These are phyloP conservation scores for Sclerodermus sp. DNA, from an alignment of 2,888 invertebrate genomes.

Conservation along the genomic window DNA sequence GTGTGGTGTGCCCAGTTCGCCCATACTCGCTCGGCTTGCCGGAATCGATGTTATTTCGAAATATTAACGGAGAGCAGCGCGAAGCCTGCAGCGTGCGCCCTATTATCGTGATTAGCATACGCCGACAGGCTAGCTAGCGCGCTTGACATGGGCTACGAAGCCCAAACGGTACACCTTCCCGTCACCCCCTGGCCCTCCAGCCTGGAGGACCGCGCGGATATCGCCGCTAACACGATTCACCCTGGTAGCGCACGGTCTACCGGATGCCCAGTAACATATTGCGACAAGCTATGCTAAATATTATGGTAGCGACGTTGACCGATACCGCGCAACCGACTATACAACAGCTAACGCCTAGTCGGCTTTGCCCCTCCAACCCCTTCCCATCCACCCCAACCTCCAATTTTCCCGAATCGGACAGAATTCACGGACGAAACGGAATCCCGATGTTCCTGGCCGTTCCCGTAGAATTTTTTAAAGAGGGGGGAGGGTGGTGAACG, in stretches of 20 bases:
- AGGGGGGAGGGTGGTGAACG: too few relatives aligned
- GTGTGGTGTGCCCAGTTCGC: too few relatives aligned
- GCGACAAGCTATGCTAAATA: slow-evolving; percentile 54
- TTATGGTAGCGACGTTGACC: slow-evolving; percentile 46
- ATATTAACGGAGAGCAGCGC: slow-evolving; percentile 42
- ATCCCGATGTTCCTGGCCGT: too few relatives aligned
- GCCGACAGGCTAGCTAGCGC: slow-evolving; percentile 41
- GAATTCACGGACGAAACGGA: too few relatives aligned
- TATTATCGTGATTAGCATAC: slow-evolving; percentile 56
- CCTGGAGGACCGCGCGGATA: background rate
- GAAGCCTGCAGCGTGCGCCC: slow-evolving; percentile 44
- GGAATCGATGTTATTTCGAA: slow-evolving; percentile 50
- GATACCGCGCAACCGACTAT: slow-evolving; percentile 36
- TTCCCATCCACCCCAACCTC: too few relatives aligned
- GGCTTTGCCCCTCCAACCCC: too few relatives aligned
- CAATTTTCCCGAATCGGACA: too few relatives aligned
- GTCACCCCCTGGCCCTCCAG: background rate
- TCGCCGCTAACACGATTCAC: slow-evolving; percentile 23
- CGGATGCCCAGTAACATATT: slow-evolving; percentile 46
- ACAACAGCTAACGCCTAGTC: too few relatives aligned
- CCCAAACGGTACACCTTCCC: background rate
- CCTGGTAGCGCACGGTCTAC: slow-evolving; percentile 13
- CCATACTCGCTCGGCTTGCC: background rate
- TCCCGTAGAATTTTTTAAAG: too few relatives aligned
- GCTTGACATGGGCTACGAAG: background rate